phyloP scores from a whole-genome alignment of 2,113 vertebrate species.

The human region DNA sequence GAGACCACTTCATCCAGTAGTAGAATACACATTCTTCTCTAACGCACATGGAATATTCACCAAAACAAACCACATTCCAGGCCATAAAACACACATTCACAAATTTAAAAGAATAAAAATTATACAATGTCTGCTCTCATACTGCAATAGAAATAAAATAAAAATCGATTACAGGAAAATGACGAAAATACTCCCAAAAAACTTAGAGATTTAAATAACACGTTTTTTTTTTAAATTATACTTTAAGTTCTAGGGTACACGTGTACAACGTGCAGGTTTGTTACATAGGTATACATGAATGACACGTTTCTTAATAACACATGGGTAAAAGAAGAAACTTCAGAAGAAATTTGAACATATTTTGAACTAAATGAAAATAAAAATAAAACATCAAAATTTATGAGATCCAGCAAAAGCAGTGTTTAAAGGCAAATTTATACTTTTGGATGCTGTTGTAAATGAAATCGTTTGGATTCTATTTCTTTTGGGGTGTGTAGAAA shows the following conservation, averaged over 20 bases:
- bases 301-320: background rate
- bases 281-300: no score
- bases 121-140: background rate
- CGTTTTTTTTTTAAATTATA: no score
- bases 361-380: background rate
- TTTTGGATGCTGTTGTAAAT: background rate
- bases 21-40: background rate
- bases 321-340: background rate
- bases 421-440: background rate
- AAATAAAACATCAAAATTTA: background rate
- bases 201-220: background rate
- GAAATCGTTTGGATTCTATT: background rate
- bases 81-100: background rate
- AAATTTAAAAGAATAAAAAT: background rate
- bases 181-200: background rate
- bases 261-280: no score
- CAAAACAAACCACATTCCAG: background rate
- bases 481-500: background rate
- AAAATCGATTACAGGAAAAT: background rate
- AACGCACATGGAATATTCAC: background rate
- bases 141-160: background rate
- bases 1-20: background rate
- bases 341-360: background rate
- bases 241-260: no score
- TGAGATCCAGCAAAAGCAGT: background rate